Evolutionary conservation across 2,888 invertebrate species (phyloP), one percentile per base, ranked within the genome.

Genomic region (Drosophila formosana): DNA sequence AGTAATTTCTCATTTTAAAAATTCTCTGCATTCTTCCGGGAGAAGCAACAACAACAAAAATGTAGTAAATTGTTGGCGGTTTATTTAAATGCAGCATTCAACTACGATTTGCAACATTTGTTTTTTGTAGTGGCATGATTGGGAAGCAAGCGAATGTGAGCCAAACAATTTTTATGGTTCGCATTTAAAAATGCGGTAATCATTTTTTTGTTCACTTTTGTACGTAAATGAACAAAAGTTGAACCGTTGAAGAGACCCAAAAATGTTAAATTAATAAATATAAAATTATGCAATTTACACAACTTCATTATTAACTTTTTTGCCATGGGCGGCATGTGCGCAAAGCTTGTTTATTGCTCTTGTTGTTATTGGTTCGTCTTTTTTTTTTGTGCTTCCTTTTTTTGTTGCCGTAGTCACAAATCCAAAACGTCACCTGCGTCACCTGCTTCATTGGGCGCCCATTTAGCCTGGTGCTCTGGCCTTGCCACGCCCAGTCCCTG

Each of bases 401-500:
- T 34, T 55, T 9, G 9, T 34, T 37, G 37, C 64, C 60, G 34
- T 66, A 72, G 80, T 82, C 85, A 67, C 88, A 82, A 83, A 75
- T 73, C 74, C 72, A 81, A 66, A 87, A 66, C 80, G 82, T 87
- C 83, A 83, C 83, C 83, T 87, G 87, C 79, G 83, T 84, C 85
- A 82, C 76, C 78, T 80, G 80, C 41, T 56, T 47, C 47, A 66
- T 66, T 66, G 66, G 45, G 41, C 45, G 49, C 46, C 58, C 61
- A 61, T 39, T 57, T 50, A 23, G 47, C 18, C 43, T 28, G 25
- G 62, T 18, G 18, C 18, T 30, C 23, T 46, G 28, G 34, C 47
- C 8, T 7, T 25, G 55, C 34, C 43, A 30, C 68, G 25, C 34
- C 32, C 47, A 41, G 49, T 66, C 66, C 77, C 67, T 68, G 67